Percentiles rank a stretch among this genome's conserved stretches.
These are phyloP conservation scores for Dermochelys coriacea DNA, from an alignment of 2,797 vertebrate genomes.

Conservation along the genomic window DNA sequence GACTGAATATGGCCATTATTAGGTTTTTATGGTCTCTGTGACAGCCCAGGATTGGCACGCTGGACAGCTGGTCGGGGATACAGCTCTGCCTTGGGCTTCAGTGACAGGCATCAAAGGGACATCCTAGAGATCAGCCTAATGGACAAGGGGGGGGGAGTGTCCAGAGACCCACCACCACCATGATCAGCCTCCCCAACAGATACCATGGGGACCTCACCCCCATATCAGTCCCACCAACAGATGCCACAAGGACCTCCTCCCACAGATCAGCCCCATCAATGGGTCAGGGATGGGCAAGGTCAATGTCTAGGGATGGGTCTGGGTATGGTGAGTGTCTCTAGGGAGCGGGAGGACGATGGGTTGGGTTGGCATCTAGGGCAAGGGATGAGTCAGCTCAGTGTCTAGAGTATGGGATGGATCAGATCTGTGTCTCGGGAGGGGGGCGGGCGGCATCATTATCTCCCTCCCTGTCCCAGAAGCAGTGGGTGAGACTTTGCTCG, in stretches of 20 bases:
- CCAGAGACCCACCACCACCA: background rate
- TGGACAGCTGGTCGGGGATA: background rate
- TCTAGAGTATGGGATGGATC: too few relatives aligned
- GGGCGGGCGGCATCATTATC: too few relatives aligned
- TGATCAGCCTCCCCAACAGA: background rate
- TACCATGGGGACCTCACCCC: background rate
- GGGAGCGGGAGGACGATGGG: background rate
- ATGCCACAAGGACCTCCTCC: too few relatives aligned
- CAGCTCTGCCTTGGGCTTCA: background rate
- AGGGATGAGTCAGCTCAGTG: background rate
- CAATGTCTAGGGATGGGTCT: background rate
- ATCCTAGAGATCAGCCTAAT: background rate
- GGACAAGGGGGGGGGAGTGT: background rate
- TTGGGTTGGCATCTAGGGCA: background rate
- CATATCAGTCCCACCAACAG: background rate
- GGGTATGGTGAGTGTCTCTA: background rate
- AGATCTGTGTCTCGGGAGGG: too few relatives aligned
- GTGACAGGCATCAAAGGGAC: background rate
- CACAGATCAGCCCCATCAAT: too few relatives aligned
- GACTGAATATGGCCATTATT: too few relatives aligned
- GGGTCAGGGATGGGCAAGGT: background rate
- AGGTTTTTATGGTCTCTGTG: too few relatives aligned
- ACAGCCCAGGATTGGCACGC: too few relatives aligned
- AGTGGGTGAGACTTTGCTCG: too few relatives aligned
- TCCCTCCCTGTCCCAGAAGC: too few relatives aligned